A percentile compares a stretch with the other conserved stretches of the same genome.
Conservation (phyloP, 2,113 vertebrate genomes). For the Seriola dumerili region DNA sequence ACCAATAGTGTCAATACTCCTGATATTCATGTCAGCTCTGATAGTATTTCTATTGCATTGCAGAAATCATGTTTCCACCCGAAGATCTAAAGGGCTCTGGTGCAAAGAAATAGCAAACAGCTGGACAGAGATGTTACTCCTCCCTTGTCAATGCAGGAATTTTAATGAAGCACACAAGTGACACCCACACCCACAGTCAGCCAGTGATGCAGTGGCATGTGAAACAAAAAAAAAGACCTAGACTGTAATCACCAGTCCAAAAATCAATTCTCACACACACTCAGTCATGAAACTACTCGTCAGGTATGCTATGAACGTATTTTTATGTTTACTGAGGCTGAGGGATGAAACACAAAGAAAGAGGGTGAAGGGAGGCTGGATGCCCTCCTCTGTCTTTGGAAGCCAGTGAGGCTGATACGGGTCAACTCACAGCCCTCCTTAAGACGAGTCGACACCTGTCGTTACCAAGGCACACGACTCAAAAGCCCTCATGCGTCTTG, state of each 20-base stretch:
- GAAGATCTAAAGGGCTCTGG: conserved; percentile 9
- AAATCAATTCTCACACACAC: conserved; percentile 9
- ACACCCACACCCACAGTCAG: conserved; percentile 18
- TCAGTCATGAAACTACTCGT: conserved; percentile 3
- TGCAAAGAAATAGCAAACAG: conserved; percentile 28
- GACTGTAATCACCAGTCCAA: background rate
- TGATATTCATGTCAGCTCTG: background rate
- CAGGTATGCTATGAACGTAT: background rate
- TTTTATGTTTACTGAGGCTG: background rate
- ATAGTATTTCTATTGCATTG: background rate
- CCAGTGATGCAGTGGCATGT: background rate
- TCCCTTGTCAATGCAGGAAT: conserved; percentile 32
- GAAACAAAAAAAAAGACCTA: background rate
- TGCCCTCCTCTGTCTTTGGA: background rate
- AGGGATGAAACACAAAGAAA: background rate
- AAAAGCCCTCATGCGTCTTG: conserved; percentile 10
- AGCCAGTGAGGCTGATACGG: conserved; percentile 20
- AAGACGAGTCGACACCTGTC: conserved; percentile 55
- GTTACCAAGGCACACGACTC: conserved; percentile 57
- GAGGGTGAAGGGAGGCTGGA: background rate
- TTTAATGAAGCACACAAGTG: conserved; percentile 39
- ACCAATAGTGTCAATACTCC: background rate
- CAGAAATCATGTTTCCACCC: background rate
- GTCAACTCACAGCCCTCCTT: conserved; percentile 12
- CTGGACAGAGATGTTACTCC: conserved; percentile 26